Evolutionary conservation across 2,888 invertebrate genomes (phyloP), one percentile per base, ranked within the genome.

Genomic region (Caenorhabditis sp.): DNA sequence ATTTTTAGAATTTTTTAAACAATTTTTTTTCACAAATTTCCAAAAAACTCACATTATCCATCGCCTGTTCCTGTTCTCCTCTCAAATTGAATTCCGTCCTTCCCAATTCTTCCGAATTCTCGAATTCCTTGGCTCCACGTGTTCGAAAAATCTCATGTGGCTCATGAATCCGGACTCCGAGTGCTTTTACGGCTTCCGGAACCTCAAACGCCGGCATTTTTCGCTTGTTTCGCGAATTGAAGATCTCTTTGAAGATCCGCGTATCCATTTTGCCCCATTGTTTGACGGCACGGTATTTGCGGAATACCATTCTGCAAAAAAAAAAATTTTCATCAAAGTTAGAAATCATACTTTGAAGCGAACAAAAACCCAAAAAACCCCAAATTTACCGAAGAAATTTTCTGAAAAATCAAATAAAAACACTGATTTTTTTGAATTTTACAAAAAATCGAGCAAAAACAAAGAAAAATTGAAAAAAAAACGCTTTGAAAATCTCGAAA

Each of bases 251-350:
- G 86, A 91, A 91, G 13, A 90, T 86, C 22, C 87, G 74, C 4
- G 91, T 90, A 67, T 90, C 86, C 76, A 87, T 87, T 82, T 86
- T 87, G 5, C 88, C 88, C 84, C 84, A 89, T 82, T 89, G 89
- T 74, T 85, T 86, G 60, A 76, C 81, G 4, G 89, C 86, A 35
- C 82, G 82, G 56, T 87, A 89, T 71, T 89, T 89, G 3, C 87
- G 85, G 51, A 87, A 89, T 20, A 88, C 88, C 89, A 89, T 89
- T 56, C 70, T 32, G 44, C 22, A 44, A 61, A 44, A 40, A 40
- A 5, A 44, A 1, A 44, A 6, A 11, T 40, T 28, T 62, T 20
- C n/a, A n/a, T n/a, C n/a, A n/a, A n/a, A n/a, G n/a, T n/a, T n/a
- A n/a, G n/a, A n/a, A n/a, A n/a, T n/a, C n/a, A n/a, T n/a, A n/a